Evolutionary conservation across 1,140 invertebrate species (phyloP).

Genomic region (Coenobita brevimanus): DNA sequence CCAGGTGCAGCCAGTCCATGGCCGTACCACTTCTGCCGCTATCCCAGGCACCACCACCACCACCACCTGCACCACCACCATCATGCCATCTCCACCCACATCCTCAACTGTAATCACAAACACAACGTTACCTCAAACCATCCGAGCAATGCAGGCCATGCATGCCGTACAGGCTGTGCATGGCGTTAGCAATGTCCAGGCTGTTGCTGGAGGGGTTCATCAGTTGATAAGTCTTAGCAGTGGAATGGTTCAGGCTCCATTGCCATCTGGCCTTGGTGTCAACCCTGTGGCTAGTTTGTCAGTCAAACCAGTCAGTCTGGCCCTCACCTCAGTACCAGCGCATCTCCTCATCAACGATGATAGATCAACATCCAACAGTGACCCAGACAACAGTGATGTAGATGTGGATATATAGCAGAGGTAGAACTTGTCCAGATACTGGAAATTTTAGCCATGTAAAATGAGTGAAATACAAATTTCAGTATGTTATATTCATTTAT

Average conservation of each 20-base stretch:
- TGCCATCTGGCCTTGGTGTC: slow-evolving; percentile 44
- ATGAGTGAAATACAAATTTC: no score
- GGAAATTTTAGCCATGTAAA: no score
- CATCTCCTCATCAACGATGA: slow-evolving; percentile 65
- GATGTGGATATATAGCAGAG: slow-evolving; percentile 68
- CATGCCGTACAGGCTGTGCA: slow-evolving; percentile 69
- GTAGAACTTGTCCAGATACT: slow-evolving; percentile 27
- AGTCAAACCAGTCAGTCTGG: slow-evolving; percentile 65
- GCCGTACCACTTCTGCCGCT: slow-evolving; percentile 33
- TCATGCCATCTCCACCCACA: slow-evolving; percentile 22
- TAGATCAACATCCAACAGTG: slow-evolving; percentile 62
- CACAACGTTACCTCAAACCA: slow-evolving; percentile 65
- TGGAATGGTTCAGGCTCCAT: slow-evolving; percentile 47
- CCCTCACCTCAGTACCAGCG: slow-evolving; percentile 57
- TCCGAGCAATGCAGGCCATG: slow-evolving; percentile 67
- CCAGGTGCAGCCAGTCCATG: slow-evolving; percentile 67
- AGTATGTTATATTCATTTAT: no score
- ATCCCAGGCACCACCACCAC: slow-evolving; percentile 36
- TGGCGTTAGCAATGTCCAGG: slow-evolving; percentile 59
- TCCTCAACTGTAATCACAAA: slow-evolving; percentile 44
- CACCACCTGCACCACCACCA: slow-evolving; percentile 27
- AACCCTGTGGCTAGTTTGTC: slow-evolving; percentile 56
- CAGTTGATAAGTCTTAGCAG: slow-evolving; percentile 63
- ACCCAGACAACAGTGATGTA: slow-evolving; percentile 68
- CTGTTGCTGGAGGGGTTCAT: slow-evolving; percentile 59